A percentile compares a stretch with the other conserved stretches of the same genome.
Conservation (phyloP, 2,113 vertebrate species). For the Gadus macrocephalus region DNA sequence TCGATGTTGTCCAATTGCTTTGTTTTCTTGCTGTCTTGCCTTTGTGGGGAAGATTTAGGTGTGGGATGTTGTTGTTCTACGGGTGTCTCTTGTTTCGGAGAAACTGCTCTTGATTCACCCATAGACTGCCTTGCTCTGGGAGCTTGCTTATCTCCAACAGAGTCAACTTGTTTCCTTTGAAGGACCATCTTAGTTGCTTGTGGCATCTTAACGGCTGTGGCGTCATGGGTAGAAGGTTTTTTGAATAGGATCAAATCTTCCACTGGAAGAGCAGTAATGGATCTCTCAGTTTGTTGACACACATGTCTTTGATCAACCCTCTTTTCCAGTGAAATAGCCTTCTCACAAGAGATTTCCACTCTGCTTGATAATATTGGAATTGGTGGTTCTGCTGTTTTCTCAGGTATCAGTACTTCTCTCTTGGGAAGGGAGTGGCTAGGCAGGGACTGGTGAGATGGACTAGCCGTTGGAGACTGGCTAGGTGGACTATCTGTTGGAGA, state of each 20-base stretch:
- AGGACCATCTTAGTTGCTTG: slow-evolving; percentile 1
- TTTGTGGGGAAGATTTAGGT: slow-evolving; percentile 15
- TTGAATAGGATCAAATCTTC: slow-evolving; percentile 11
- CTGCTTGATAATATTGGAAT: neutral
- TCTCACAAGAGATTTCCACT: slow-evolving; percentile 1
- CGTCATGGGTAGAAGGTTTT: slow-evolving; percentile 1
- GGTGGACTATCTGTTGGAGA: too few relatives aligned
- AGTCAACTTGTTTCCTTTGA: neutral
- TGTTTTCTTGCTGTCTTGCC: slow-evolving; percentile 13
- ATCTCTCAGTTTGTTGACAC: neutral
- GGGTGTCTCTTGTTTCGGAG: neutral
- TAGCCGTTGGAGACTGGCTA: too few relatives aligned
- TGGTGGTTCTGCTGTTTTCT: slow-evolving; percentile 2
- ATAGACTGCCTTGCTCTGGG: neutral
- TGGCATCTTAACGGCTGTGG: neutral
- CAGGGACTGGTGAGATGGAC: too few relatives aligned
- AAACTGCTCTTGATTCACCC: neutral
- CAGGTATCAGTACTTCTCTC: neutral
- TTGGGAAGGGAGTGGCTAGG: neutral
- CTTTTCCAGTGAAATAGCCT: slow-evolving; percentile 14
- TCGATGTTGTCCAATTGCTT: slow-evolving; percentile 23
- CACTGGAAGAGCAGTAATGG: neutral
- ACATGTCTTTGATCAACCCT: neutral
- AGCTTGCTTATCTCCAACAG: neutral
- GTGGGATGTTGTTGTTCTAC: slow-evolving; percentile 8